Conservation (phyloP, 2,113 vertebrate species). For the Corythaeola cristata region DNA sequence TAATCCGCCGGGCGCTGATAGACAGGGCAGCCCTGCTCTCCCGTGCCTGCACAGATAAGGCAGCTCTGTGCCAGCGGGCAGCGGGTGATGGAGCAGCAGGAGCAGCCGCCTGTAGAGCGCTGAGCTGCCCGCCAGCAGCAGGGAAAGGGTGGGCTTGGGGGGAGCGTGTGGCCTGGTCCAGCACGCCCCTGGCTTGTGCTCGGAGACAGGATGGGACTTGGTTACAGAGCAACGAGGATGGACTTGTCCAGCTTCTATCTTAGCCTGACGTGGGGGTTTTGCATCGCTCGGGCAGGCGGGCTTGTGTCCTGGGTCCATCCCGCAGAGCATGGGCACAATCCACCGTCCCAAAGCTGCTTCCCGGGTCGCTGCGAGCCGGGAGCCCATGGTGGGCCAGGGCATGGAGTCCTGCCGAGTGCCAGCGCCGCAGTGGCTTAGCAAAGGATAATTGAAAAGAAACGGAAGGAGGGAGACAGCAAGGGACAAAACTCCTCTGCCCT, state of each 20-base stretch:
- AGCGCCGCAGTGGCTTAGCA: rapidly evolving
- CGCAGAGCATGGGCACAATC: rapidly evolving
- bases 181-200: not conserved
- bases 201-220: not conserved
- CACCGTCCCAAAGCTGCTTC: rapidly evolving
- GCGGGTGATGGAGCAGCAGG: not conserved
- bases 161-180: not conserved
- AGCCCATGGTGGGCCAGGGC: not conserved
- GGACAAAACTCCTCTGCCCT: not conserved
- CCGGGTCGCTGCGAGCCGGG: rapidly evolving
- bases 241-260: not conserved
- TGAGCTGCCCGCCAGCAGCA: not conserved
- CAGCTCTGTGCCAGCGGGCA: not conserved
- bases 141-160: not conserved
- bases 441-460: not conserved
- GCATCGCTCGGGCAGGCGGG: not conserved
- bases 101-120: not conserved
- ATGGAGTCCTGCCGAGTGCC: not conserved
- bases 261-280: not conserved
- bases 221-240: not conserved
- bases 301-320: not conserved
- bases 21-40: not conserved
- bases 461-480: not conserved
- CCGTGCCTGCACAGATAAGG: constrained; percentile 35
- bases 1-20: constrained; percentile 28